phyloP scores from a whole-genome alignment of 2,888 invertebrate genomes.

The Ophion costatus region DNA sequence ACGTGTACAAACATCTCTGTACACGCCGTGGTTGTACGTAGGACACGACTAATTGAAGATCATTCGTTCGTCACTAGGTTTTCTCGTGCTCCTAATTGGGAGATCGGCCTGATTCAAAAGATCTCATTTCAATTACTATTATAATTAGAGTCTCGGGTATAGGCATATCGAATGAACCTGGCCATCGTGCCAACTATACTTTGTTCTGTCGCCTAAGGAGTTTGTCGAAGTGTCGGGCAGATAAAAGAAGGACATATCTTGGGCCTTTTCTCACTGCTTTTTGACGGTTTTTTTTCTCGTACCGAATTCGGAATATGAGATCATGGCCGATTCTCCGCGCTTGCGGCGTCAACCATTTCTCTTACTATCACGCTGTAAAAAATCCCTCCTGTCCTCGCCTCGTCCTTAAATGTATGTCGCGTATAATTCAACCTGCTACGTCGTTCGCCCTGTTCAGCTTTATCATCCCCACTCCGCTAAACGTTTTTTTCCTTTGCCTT shows the following conservation, averaged over 20 bases:
- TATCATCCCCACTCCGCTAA: conserved; percentile 15
- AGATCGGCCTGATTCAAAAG: neutral
- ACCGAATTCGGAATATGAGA: conserved; percentile 18
- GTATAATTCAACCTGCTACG: neutral
- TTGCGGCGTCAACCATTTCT: conserved; percentile 23
- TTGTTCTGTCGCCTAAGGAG: neutral
- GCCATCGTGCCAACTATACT: neutral
- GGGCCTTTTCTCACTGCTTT: neutral
- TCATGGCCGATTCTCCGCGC: conserved; percentile 3
- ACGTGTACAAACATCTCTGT: neutral
- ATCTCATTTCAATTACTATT: neutral
- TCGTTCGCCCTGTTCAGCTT: conserved; percentile 30
- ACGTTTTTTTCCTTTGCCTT: neutral
- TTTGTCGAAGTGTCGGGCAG: neutral
- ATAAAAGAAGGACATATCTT: neutral
- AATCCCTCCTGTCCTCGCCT: neutral
- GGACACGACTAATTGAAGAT: too few species aligned
- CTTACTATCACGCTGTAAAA: conserved; percentile 13
- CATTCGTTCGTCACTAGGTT: conserved; percentile 18
- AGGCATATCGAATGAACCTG: neutral
- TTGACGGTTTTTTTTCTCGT: neutral
- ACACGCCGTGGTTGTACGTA: too few species aligned
- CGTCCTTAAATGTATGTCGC: conserved; percentile 6
- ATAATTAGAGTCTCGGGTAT: neutral
- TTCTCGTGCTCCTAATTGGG: neutral